Base-by-base conservation (phyloP, 2,113 vertebrate genomes). In the Pluvialis apricaria region DNA sequence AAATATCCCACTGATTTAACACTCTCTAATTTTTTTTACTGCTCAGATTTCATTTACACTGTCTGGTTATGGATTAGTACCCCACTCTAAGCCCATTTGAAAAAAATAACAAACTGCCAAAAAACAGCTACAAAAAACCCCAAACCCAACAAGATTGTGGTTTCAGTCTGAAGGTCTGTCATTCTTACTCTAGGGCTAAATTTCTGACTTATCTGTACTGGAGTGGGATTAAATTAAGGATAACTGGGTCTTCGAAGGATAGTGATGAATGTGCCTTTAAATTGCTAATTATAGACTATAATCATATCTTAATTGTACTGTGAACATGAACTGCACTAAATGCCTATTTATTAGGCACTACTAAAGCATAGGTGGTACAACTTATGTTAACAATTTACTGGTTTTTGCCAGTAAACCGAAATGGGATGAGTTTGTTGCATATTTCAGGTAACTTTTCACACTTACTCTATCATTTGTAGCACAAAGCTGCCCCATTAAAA, bases 101-200 rank as follows among this genome's bases (percentile, higher is more conserved):
- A 90, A 44, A 86, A 65, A 26, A 31, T 38, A 29, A 73, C 24
- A 36, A 61, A 11, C 28, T 7, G 13, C 15, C n/a, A 45, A 60
- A 8, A 38, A n/a, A 11, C 15, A 44, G 28, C 28, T 75, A 49
- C 32, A n/a, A 31, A 54, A 61, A 18, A 2, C 3, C 25, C 15
- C 4, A 25, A 86, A 1, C 1, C 15, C 11, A 40, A 2, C 11
- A 69, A 52, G 42, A 6, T 18, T 24, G 1, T 68, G 42, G 7
- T 22, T 90, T 88, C 52, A 65, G 1, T 40, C 26, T 80, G 75
- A 55, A 76, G 13, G 10, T 72, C 44, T 80, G 15, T 40, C 36
- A 4, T 38, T 83, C 36, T 68, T 86, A 15, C 3, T 75, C 7
- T 38, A 57, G 24, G 49, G 5, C 52, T 71, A 75, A 83, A 47